These are phyloP conservation scores for Amphimallon solstitiale DNA, from an alignment of 2,888 invertebrate genomes.

Conservation along the genomic window DNA sequence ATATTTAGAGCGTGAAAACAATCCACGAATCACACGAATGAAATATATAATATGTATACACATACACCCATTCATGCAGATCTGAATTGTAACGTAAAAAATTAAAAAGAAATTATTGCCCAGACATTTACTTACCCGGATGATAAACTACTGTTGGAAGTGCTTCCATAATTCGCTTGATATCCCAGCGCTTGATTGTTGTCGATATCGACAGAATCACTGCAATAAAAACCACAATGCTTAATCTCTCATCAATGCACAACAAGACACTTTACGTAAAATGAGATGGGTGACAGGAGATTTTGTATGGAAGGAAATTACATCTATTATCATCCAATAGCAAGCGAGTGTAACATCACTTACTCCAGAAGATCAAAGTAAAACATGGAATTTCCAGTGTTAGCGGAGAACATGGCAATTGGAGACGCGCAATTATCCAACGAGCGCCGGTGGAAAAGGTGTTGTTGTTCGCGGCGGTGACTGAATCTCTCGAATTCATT, in stretches of 20 bases:
- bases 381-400: neutral
- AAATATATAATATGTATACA: too few relatives aligned
- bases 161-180: constrained; percentile 69
- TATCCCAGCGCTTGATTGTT: constrained; percentile 65
- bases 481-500: too few relatives aligned
- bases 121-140: constrained; percentile 57
- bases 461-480: too few relatives aligned
- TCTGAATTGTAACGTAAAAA: too few relatives aligned
- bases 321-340: too few relatives aligned
- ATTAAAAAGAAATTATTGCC: too few relatives aligned
- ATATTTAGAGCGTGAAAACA: too few relatives aligned
- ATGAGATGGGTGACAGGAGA: too few relatives aligned
- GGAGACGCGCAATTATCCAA: neutral
- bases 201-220: constrained; percentile 74
- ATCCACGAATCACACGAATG: too few relatives aligned
- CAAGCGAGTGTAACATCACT: neutral
- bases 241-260: neutral
- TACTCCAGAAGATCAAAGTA: neutral
- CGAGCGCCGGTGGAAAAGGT: neutral
- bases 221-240: constrained; percentile 57
- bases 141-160: constrained; percentile 73
- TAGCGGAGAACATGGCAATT: neutral
- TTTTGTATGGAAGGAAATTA: neutral
- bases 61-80: too few relatives aligned
- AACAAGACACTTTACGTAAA: neutral